These are phyloP conservation scores for Synergus laeviventris DNA, from an alignment of 2,888 invertebrate species.

Conservation along the genomic window DNA sequence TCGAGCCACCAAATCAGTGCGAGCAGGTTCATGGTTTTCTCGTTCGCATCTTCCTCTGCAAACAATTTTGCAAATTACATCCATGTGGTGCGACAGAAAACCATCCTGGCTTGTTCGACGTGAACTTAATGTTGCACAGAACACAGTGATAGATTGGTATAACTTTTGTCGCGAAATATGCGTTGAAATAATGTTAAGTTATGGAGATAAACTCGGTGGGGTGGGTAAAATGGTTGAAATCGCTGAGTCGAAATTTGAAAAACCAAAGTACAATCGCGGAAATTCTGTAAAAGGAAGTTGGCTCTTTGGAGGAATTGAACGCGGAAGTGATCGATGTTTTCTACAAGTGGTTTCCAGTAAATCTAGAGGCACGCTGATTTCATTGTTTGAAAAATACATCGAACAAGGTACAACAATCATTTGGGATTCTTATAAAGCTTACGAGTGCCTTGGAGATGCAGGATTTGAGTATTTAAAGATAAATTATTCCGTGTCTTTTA, in stretches of 20 bases:
- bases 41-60: conserved; percentile 7
- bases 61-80: conserved; percentile 33
- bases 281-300: conserved; percentile 37
- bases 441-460: conserved; percentile 30
- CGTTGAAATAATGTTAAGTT: conserved; percentile 28
- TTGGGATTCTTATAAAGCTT: conserved; percentile 42
- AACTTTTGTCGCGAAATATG: conserved; percentile 48
- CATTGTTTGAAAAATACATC: background rate
- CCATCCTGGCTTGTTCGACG: background rate
- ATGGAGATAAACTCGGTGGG: conserved; percentile 49
- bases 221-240: conserved; percentile 51
- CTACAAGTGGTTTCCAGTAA: background rate
- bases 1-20: conserved; percentile 15
- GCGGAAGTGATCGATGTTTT: background rate
- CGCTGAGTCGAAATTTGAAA: conserved; percentile 51
- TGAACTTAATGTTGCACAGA: conserved; percentile 17
- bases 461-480: conserved; percentile 40
- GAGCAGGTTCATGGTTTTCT: conserved; percentile 35
- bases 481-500: conserved; percentile 43
- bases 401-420: conserved; percentile 19
- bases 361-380: background rate
- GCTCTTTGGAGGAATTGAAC: conserved; percentile 19
- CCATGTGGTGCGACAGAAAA: conserved; percentile 15
- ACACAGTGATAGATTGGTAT: conserved; percentile 44
- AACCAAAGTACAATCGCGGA: conserved; percentile 46